Evolutionary conservation across 2,888 invertebrate species (phyloP).

Genomic region (Girardia tigrina): DNA sequence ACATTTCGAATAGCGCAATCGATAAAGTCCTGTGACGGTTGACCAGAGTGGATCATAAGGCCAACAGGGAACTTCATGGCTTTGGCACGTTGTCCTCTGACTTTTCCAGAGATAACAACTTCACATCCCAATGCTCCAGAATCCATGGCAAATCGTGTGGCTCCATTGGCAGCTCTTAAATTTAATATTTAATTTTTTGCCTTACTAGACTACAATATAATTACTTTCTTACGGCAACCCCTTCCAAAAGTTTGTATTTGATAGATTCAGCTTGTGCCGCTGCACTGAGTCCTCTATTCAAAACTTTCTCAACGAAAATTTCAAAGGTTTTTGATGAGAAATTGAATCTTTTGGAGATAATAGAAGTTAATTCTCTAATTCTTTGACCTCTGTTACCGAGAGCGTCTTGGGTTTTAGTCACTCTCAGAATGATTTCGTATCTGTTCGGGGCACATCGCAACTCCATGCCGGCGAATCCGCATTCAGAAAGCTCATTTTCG

Average conservation of each 20-base stretch:
- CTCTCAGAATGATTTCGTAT: conserved; percentile 97
- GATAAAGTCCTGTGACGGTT: conserved; percentile 93
- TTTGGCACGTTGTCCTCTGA: conserved; percentile 95
- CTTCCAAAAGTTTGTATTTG: conserved; percentile 93
- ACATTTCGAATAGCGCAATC: conserved; percentile 96
- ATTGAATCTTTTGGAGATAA: conserved; percentile 93
- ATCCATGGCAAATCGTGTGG: conserved; percentile 94
- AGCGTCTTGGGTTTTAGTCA: conserved; percentile 89
- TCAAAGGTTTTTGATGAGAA: conserved; percentile 88
- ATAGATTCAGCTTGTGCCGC: conserved; percentile 97
- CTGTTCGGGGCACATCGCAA: conserved; percentile 88
- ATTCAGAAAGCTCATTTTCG: conserved; percentile 92
- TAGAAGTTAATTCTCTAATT: conserved; percentile 89
- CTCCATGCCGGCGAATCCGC: conserved; percentile 98
- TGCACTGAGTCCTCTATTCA: conserved; percentile 89
- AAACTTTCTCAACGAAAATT: conserved; percentile 94
- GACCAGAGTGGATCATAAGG: conserved; percentile 98
- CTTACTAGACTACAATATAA: not conserved
- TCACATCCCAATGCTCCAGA: conserved; percentile 89
- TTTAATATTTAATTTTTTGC: too few relatives aligned
- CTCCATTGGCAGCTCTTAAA: conserved; percentile 84
- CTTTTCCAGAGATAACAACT: conserved; percentile 95
- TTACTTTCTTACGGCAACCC: conserved; percentile 62
- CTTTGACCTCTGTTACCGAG: conserved; percentile 82
- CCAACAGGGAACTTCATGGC: conserved; percentile 99